A percentile compares a stretch with the other conserved stretches of the same genome.
These are phyloP conservation scores for Pammene fasciana DNA, from an alignment of 2,888 invertebrate genomes.

Conservation along the genomic window DNA sequence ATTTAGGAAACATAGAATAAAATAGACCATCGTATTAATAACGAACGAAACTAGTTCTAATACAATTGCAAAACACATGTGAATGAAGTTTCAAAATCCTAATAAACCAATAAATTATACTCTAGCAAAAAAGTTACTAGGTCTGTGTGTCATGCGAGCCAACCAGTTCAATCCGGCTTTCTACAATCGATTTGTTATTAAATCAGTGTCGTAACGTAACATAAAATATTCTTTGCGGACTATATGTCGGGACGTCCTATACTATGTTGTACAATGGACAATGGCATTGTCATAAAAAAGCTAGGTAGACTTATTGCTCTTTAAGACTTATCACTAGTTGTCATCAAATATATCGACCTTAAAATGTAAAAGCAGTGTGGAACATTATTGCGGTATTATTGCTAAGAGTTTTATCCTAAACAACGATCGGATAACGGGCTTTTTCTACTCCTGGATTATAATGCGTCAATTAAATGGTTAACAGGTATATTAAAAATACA, in stretches of 20 bases:
- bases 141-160: conserved; percentile 45
- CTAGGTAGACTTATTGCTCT: background rate
- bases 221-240: conserved; percentile 25
- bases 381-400: no score
- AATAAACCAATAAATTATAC: conserved; percentile 37
- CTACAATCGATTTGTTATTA: conserved; percentile 44
- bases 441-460: no score
- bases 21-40: background rate
- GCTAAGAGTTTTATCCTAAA: no score
- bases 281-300: conserved; percentile 21
- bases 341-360: no score
- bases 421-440: no score
- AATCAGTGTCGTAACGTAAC: conserved; percentile 36
- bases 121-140: conserved; percentile 42
- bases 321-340: background rate
- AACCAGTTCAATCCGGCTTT: conserved; percentile 43
- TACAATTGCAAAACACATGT: conserved; percentile 24
- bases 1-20: background rate
- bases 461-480: no score
- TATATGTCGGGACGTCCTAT: conserved; percentile 21
- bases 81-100: conserved; percentile 38
- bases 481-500: no score
- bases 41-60: conserved; percentile 17
- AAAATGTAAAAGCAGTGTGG: no score
- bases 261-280: conserved; percentile 28